Conservation (phyloP, 2,888 invertebrate species). For the Nemoura dubitans region DNA sequence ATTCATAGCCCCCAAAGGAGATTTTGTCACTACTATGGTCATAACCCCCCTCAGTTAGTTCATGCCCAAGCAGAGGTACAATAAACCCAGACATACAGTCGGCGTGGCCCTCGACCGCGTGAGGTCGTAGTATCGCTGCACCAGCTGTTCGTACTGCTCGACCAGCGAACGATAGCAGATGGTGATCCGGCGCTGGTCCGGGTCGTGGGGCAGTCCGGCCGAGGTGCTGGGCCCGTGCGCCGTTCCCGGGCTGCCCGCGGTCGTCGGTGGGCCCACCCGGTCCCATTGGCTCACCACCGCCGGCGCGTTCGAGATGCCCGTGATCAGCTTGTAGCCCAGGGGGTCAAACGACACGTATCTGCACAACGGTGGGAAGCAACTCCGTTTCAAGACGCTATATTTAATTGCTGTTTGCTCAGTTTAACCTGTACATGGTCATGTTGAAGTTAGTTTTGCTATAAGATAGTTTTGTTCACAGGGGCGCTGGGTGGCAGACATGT, state of each 20-base stretch:
- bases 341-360: constrained; percentile 88
- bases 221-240: not conserved
- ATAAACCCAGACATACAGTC: constrained; percentile 61
- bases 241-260: not conserved
- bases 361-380: constrained; percentile 52
- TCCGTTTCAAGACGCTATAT: not conserved
- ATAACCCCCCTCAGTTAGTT: too few relatives aligned
- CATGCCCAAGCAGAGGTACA: too few relatives aligned
- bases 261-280: constrained; percentile 53
- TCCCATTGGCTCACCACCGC: constrained; percentile 64
- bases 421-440: too few relatives aligned
- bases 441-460: too few relatives aligned
- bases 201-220: constrained; percentile 54
- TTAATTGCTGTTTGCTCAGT: too few relatives aligned
- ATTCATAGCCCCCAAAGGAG: too few relatives aligned
- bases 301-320: constrained; percentile 78
- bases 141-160: constrained; percentile 63
- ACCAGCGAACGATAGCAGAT: constrained; percentile 63
- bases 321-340: constrained; percentile 81
- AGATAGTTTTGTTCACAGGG: too few relatives aligned
- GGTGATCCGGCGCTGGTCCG: constrained; percentile 62
- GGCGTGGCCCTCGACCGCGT: constrained; percentile 61
- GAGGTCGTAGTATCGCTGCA: constrained; percentile 61
- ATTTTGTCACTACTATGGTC: too few relatives aligned
- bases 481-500: too few relatives aligned